Evolutionary conservation across 1,140 invertebrate species (phyloP).

Genomic region (Phthorimaea operculella): DNA sequence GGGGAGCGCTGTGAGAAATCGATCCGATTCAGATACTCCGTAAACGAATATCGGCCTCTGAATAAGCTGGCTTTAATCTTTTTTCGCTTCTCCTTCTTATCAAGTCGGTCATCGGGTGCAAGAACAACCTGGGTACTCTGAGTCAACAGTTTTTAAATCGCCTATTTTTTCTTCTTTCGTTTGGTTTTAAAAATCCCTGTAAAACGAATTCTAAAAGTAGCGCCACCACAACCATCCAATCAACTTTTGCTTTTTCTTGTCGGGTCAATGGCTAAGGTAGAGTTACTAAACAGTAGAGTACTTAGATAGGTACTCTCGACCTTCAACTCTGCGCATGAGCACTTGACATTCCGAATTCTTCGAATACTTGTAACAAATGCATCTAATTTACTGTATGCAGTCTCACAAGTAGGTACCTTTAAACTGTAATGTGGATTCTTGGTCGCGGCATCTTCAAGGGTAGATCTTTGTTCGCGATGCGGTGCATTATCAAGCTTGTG

Average conservation of each 20-base stretch:
- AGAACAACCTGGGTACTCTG: background rate
- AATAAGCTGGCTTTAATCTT: no score
- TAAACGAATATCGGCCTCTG: no score
- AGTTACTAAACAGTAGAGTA: no score
- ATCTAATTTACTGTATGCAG: conserved; percentile 31
- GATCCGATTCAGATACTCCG: conserved; percentile 10
- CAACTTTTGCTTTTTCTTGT: no score
- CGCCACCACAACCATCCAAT: no score
- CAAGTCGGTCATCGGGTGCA: no score
- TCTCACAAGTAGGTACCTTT: conserved; percentile 15
- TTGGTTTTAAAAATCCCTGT: no score
- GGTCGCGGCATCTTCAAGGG: conserved; percentile 41
- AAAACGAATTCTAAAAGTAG: no score
- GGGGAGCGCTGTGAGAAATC: conserved; percentile 25
- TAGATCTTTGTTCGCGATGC: conserved; percentile 49
- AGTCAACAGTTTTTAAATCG: background rate
- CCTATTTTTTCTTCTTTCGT: background rate
- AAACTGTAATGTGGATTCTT: conserved; percentile 17
- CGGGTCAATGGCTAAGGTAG: no score
- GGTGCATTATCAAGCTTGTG: conserved; percentile 47
- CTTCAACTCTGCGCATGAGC: background rate
- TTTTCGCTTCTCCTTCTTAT: no score
- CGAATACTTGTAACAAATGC: conserved; percentile 27
- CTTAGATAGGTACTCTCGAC: background rate
- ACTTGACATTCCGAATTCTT: conserved; percentile 23